Evolutionary conservation across 1,140 invertebrate genomes (phyloP), one percentile per base, ranked within the genome.

Genomic region (Linepithema humile): DNA sequence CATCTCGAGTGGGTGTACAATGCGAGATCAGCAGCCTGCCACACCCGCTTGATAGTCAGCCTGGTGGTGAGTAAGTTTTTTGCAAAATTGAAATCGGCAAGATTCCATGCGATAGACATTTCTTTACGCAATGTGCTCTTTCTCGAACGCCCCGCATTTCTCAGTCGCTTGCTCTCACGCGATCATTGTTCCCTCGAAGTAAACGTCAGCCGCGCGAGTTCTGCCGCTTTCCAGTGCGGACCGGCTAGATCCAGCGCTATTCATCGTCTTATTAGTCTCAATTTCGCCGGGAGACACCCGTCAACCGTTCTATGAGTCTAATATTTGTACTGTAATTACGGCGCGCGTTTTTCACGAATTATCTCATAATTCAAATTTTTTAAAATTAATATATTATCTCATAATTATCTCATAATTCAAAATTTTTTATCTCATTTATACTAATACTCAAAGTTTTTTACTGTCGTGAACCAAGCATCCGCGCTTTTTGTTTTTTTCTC

Each of bases 261-360:
- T 77, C 29, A 15, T 35, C 20, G 59, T 12, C 40, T 77, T 48
- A 77, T 65, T 77, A 77, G 29, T 77, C 59, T 77, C 20, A 77
- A 77, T 77, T 77, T 50, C 12, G 40, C 43, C 29, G 20, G 29
- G 73, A 64, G 59, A 65, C 26, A 64, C 12, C 15, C 43, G 40
- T 48, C 73, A 75, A 60, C 72, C 23, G 72, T 26, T 20, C 12
- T 75, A 35, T 64, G n/a, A 62, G 35, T 48, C 40, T 23, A 40
- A n/a, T 29, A 48, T 23, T 17, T 29, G 23, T 59, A n/a, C 23
- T 75, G 35, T 23, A 77, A 77, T 77, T 77, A 48, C 57, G n/a
- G 12, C 29, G 5, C 43, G 15, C 62, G 26, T 48, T 23, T 38
- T 48, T 48, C 15, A 48, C 2, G 29, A 7, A 32, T 29, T n/a